Conservation (phyloP, 2,113 vertebrate genomes). For the Struthidea cinerea region DNA sequence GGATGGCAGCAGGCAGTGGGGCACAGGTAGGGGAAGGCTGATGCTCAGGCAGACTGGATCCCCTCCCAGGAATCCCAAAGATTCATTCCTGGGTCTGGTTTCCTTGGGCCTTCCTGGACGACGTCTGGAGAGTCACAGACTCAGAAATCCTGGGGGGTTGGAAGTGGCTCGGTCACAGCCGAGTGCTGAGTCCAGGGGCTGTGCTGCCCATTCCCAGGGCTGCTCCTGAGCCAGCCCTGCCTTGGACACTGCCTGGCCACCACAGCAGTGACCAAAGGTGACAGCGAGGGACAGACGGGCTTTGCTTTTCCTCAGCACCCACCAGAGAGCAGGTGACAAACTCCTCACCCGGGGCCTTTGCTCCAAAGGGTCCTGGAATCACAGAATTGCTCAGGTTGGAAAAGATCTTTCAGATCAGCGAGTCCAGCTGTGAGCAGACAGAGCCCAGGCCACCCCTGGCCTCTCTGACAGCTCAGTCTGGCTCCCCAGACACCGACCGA, state of each 20-base stretch:
- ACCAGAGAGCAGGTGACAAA: neutral
- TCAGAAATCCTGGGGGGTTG: fast-evolving
- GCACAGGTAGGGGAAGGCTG: neutral
- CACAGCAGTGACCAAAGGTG: neutral
- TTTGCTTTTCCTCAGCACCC: neutral
- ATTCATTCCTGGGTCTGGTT: neutral
- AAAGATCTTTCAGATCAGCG: neutral
- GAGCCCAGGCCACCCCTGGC: neutral
- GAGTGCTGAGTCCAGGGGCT: neutral
- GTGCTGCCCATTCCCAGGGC: neutral
- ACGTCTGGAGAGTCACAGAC: neutral
- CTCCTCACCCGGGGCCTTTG: neutral
- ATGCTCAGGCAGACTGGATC: neutral
- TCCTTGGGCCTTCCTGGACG: neutral
- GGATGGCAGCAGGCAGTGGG: neutral
- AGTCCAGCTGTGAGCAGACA: neutral
- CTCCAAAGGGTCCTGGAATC: neutral
- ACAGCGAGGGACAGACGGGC: fast-evolving
- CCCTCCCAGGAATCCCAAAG: neutral
- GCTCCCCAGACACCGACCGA: neutral
- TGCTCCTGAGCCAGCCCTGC: neutral
- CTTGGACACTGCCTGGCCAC: neutral
- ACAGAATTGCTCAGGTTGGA: neutral
- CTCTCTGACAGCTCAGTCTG: neutral
- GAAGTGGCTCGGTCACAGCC: neutral